Conservation (phyloP, 2,113 vertebrate species). For the Haemorhous mexicanus region DNA sequence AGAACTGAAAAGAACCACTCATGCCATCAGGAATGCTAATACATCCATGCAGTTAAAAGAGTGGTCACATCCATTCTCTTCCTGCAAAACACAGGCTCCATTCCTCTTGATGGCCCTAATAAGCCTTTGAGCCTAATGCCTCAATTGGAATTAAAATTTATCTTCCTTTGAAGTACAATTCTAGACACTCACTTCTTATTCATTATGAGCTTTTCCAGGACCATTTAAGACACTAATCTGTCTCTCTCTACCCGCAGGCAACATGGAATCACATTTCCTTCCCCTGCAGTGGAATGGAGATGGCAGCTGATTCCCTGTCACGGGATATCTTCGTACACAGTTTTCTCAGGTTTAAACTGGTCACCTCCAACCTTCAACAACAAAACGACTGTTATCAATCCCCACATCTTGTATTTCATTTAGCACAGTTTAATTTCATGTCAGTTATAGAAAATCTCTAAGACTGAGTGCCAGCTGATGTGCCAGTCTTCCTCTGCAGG, state of each 20-base stretch:
- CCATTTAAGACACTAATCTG: constrained; percentile 26
- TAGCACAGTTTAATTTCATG: not conserved
- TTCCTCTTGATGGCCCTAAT: not conserved
- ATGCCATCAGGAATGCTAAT: not conserved
- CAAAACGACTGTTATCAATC: not conserved
- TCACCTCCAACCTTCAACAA: not conserved
- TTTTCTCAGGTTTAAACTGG: not conserved
- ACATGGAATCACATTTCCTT: constrained; percentile 13
- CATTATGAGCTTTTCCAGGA: constrained; percentile 59
- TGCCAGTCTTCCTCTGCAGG: not conserved
- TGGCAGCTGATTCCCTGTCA: constrained; percentile 14
- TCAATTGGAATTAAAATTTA: constrained; percentile 53
- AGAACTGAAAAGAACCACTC: not conserved
- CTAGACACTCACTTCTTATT: constrained; percentile 46
- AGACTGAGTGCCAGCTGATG: not conserved
- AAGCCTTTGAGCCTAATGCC: not conserved
- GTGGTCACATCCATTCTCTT: not conserved
- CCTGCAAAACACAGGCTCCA: not conserved
- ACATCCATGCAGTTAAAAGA: not conserved
- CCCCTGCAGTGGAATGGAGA: not conserved
- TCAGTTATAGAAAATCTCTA: not conserved
- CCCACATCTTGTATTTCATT: not conserved
- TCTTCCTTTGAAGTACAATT: constrained; percentile 57
- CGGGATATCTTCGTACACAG: not conserved
- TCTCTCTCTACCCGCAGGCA: not conserved